These are phyloP conservation scores for Zingel zingel DNA, from an alignment of 2,113 vertebrate genomes.

Conservation along the genomic window DNA sequence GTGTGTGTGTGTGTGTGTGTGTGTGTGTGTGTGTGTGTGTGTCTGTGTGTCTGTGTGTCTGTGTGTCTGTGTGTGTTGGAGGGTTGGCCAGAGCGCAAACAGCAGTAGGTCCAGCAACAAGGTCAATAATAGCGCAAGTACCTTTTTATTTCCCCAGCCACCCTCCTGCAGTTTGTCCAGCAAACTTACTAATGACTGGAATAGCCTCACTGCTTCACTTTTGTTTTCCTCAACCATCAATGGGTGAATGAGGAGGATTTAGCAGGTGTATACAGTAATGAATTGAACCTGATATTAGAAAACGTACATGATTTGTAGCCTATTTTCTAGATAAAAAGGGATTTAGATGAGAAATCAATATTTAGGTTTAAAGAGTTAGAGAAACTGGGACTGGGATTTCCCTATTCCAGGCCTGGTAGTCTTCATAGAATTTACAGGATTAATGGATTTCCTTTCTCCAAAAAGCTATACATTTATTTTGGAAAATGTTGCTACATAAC, in stretches of 20 bases:
- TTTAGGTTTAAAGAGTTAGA: slow-evolving; percentile 2
- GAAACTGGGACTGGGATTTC: background rate
- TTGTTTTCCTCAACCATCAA: slow-evolving; percentile 58
- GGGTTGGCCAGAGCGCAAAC: slow-evolving; percentile 74
- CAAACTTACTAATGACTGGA: slow-evolving; percentile 81
- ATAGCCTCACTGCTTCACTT: slow-evolving; percentile 51
- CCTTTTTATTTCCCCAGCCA: slow-evolving; percentile 84
- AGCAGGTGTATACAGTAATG: slow-evolving; percentile 41
- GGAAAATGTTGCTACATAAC: background rate
- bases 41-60: slow-evolving; percentile 15
- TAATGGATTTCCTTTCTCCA: background rate
- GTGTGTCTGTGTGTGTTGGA: slow-evolving; percentile 26
- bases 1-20: slow-evolving; percentile 29
- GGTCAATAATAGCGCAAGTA: slow-evolving; percentile 82
- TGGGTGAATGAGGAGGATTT: slow-evolving; percentile 39
- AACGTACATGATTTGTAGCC: slow-evolving; percentile 25
- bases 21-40: slow-evolving; percentile 21
- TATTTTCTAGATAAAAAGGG: slow-evolving; percentile 36
- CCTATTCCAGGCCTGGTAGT: background rate
- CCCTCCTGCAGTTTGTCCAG: slow-evolving; percentile 80
- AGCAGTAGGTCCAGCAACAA: slow-evolving; percentile 75
- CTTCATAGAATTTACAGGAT: background rate
- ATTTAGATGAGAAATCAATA: too few species aligned
- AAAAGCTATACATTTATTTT: background rate
- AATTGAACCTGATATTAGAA: slow-evolving; percentile 29